These are phyloP conservation scores for Plebejus argus DNA, from an alignment of 2,888 invertebrate genomes.

Conservation along the genomic window DNA sequence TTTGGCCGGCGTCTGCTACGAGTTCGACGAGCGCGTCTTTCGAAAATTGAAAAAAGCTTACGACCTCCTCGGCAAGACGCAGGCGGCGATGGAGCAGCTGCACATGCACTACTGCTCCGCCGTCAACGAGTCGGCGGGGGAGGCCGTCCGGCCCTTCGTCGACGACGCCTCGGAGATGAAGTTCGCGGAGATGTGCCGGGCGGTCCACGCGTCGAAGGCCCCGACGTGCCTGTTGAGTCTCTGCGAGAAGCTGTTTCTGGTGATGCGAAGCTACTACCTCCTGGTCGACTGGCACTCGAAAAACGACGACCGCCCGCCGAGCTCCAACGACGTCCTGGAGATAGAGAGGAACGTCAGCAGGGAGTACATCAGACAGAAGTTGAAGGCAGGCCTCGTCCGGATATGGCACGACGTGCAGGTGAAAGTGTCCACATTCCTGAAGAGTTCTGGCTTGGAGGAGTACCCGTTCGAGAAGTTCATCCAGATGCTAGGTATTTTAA, in stretches of 20 bases:
- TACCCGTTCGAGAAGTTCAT: slow-evolving; percentile 97
- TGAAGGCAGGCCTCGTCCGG: slow-evolving; percentile 91
- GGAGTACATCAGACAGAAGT: slow-evolving; percentile 91
- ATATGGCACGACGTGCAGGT: slow-evolving; percentile 97
- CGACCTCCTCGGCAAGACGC: slow-evolving; percentile 92
- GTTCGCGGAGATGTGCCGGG: slow-evolving; percentile 90
- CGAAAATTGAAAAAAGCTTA: slow-evolving; percentile 93
- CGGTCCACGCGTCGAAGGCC: slow-evolving; percentile 65
- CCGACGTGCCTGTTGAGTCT: slow-evolving; percentile 89
- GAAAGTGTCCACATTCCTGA: slow-evolving; percentile 90
- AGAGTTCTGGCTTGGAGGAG: slow-evolving; percentile 89
- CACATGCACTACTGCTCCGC: slow-evolving; percentile 97
- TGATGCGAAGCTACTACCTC: slow-evolving; percentile 89
- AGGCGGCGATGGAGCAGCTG: slow-evolving; percentile 95
- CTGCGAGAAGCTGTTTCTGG: slow-evolving; percentile 92
- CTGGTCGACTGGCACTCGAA: slow-evolving; percentile 89
- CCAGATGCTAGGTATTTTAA: slow-evolving; percentile 91
- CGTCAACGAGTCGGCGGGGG: slow-evolving; percentile 89
- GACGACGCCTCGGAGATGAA: slow-evolving; percentile 66
- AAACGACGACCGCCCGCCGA: slow-evolving; percentile 58
- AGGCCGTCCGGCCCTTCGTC: slow-evolving; percentile 79
- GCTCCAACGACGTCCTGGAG: slow-evolving; percentile 67
- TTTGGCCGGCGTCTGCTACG: slow-evolving; percentile 86
- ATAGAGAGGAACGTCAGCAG: slow-evolving; percentile 86
- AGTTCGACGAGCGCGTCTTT: slow-evolving; percentile 90